Conservation (phyloP, 2,797 vertebrate species). For the Garrulus glandarius region DNA sequence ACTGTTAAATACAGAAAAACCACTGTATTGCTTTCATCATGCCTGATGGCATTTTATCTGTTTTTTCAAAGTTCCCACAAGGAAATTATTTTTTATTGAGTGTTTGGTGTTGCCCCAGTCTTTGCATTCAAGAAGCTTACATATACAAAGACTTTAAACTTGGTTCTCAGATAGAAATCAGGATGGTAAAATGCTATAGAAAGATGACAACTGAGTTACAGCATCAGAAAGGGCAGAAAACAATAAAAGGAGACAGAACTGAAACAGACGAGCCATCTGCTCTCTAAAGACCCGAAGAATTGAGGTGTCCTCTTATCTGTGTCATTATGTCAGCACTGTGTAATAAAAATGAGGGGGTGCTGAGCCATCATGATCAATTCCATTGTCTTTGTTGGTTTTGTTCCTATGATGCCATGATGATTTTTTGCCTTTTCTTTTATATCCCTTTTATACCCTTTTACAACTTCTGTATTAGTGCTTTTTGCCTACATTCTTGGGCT, state of each 20-base stretch:
- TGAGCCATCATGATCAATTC: background rate
- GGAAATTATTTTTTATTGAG: background rate
- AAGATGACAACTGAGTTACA: background rate
- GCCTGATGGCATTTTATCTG: background rate
- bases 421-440: too few relatives aligned
- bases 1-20: background rate
- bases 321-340: background rate
- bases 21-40: background rate
- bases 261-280: background rate
- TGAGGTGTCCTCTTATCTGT: background rate
- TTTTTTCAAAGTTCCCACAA: background rate
- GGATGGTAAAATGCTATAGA: background rate
- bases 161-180: background rate
- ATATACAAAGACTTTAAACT: background rate
- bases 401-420: background rate
- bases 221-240: background rate
- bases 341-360: background rate
- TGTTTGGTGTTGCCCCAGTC: background rate
- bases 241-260: background rate
- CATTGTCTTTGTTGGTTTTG: background rate
- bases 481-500: too few relatives aligned
- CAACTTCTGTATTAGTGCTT: too few relatives aligned
- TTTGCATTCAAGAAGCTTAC: background rate
- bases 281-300: background rate
- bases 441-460: too few relatives aligned